phyloP scores from a whole-genome alignment of 2,888 invertebrate species.

The Cacoxenus indagator region DNA sequence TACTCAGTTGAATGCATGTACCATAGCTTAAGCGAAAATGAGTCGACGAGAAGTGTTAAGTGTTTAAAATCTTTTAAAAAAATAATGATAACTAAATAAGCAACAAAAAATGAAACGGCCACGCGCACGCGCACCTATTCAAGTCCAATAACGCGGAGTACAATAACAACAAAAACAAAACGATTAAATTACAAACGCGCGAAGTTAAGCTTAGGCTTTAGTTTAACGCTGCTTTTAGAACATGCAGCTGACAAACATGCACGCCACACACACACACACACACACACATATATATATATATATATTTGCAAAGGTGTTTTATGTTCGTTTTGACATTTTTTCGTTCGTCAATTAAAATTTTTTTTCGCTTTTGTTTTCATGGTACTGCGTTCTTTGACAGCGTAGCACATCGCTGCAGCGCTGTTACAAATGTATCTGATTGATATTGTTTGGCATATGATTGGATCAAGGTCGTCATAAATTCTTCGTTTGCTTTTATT shows the following conservation, averaged over 20 bases:
- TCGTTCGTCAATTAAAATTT: not conserved
- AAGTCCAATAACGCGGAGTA: not conserved
- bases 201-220: constrained; percentile 24
- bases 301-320: not conserved
- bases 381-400: too few species aligned
- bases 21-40: too few species aligned
- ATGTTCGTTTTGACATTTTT: not conserved
- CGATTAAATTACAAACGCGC: constrained; percentile 6
- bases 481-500: not conserved
- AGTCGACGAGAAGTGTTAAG: too few species aligned
- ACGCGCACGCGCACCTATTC: constrained; percentile 23
- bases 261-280: too few species aligned
- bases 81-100: constrained; percentile 22
- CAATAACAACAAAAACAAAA: constrained; percentile 31
- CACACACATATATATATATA: not conserved
- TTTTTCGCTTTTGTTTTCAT: too few species aligned
- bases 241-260: not conserved
- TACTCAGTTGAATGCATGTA: constrained; percentile 37
- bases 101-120: constrained; percentile 30
- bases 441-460: not conserved
- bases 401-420: too few species aligned
- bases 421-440: not conserved
- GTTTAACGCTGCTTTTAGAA: not conserved
- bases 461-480: not conserved
- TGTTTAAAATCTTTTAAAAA: too few species aligned